These are phyloP conservation scores for Aldabrachelys gigantea DNA, from an alignment of 2,113 vertebrate genomes.

Conservation along the genomic window DNA sequence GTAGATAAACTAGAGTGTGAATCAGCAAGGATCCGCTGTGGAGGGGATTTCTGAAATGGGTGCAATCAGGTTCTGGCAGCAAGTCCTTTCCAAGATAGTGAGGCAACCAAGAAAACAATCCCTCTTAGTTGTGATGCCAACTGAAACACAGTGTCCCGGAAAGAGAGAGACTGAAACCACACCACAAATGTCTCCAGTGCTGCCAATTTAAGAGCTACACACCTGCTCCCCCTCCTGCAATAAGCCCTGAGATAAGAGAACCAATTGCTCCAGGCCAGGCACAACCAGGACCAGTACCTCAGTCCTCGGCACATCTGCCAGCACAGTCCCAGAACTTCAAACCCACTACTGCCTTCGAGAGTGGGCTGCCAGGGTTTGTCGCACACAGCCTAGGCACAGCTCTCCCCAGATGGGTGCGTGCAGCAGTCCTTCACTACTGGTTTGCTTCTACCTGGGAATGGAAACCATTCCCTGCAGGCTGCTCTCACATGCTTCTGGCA, in stretches of 20 bases:
- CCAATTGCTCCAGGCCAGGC: not conserved
- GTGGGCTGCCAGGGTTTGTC: not conserved
- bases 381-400: too few species aligned
- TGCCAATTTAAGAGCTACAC: not conserved
- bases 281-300: not conserved
- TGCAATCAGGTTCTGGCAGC: not conserved
- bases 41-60: not conserved
- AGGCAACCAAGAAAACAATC: not conserved
- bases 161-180: not conserved
- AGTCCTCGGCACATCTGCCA: not conserved
- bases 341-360: not conserved
- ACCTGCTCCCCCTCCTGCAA: not conserved
- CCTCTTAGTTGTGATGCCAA: not conserved
- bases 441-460: not conserved
- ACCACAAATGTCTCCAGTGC: not conserved
- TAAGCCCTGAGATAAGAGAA: not conserved
- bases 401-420: not conserved
- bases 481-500: not conserved
- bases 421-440: not conserved
- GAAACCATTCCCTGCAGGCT: not conserved
- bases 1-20: not conserved
- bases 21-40: not conserved
- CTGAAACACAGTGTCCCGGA: not conserved
- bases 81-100: not conserved
- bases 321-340: not conserved